Percentiles rank a stretch among this genome's conserved stretches.
Conservation (phyloP, 2,888 invertebrate species). For the Caenorhabditis sp. region DNA sequence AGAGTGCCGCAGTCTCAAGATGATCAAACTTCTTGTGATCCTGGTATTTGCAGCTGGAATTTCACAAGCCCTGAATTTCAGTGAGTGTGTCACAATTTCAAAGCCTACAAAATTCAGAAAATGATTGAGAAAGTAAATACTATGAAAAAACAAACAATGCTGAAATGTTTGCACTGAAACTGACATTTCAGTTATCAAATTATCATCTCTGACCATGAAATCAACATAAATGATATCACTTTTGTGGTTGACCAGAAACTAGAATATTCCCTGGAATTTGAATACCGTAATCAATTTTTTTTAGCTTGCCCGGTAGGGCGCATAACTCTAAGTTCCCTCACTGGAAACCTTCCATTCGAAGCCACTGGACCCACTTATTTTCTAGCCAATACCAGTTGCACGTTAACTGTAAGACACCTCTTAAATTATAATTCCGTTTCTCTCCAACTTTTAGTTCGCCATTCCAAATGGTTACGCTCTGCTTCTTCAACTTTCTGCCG, state of each 20-base stretch:
- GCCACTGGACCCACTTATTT: background rate
- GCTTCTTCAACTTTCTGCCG: constrained; percentile 2
- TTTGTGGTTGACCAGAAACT: background rate
- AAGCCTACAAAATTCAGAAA: background rate
- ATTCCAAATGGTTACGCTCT: constrained; percentile 48
- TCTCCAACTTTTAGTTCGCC: constrained; percentile 36
- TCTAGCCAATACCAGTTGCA: constrained; percentile 35
- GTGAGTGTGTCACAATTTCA: constrained; percentile 14
- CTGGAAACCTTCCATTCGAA: constrained; percentile 13
- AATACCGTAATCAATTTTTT: constrained; percentile 1
- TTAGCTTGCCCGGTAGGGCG: constrained; percentile 9
- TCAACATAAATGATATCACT: background rate
- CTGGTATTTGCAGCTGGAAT: background rate
- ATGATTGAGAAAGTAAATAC: background rate
- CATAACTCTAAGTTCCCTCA: background rate
- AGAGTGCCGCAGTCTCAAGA: background rate
- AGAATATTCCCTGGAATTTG: background rate
- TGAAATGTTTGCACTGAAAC: background rate
- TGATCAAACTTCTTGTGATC: background rate
- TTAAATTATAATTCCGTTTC: no score
- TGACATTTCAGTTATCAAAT: background rate
- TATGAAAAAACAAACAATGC: background rate
- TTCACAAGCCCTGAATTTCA: constrained; percentile 1
- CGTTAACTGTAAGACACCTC: constrained; percentile 5
- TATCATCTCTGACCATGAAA: background rate